Base-by-base conservation (phyloP, 2,113 vertebrate genomes). In the Pomatostomus ruficeps region DNA sequence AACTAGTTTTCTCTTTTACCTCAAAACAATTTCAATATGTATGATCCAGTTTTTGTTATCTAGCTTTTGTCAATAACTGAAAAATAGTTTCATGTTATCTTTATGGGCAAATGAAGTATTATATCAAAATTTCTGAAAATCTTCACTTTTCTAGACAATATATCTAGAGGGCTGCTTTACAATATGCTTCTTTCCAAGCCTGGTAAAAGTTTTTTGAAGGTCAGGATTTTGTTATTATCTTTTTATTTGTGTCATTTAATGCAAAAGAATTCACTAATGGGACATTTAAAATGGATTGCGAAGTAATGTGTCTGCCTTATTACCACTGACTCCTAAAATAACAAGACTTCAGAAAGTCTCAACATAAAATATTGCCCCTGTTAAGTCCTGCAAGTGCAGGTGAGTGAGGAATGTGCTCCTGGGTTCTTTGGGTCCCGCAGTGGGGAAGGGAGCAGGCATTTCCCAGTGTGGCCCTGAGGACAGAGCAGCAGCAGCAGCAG, bases 301-400 rank as follows among this genome's bases (percentile, higher is more conserved):
- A 70, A n/a, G 45, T 80, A 35, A 48, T 6, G 8, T 16, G 31
- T 42, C 40, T 84, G 52, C 40, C 16, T 26, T 61, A 20, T 31
- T 79, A 18, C 11, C 52, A 1, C 4, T 45, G 52, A 48, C 36
- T 86, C 8, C 28, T 83, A 46, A 83, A 72, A 46, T 25, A 72
- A 38, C 9, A 40, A 33, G 55, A 24, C 26, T 84, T 85, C 10
- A 45, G 38, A 31, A 70, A 43, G 36, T 70, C 46, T 85, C 25
- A n/a, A 0, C 7, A 2, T 23, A 7, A 5, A 42, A 26, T 49
- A 29, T 4, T n/a, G 45, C 26, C 35, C 20, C 28, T 2, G 0
- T 49, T 25, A 14, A 35, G 25, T 88, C 65, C 59, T 46, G 15
- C 9, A 36, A 4, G 26, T 18, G 28, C 57, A 23, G 48, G 25